These are phyloP conservation scores for Cheilinus undulatus DNA, from an alignment of 2,113 vertebrate genomes.

Conservation along the genomic window DNA sequence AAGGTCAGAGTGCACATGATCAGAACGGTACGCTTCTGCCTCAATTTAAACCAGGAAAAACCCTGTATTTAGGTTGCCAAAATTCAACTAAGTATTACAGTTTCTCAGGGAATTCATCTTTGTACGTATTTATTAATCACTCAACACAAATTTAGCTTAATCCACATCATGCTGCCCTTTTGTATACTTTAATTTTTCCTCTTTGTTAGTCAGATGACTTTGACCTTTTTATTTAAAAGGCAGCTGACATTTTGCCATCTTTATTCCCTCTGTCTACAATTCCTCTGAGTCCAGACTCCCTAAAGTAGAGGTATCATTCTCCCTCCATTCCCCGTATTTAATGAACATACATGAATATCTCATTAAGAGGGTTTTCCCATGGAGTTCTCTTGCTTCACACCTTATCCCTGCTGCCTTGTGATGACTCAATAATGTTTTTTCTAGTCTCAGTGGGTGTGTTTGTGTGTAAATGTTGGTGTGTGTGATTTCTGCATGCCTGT, in stretches of 20 bases:
- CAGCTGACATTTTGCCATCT: too few species aligned
- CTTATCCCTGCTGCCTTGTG: conserved; percentile 35
- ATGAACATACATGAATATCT: conserved; percentile 22
- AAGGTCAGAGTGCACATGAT: too few species aligned
- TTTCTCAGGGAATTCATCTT: background rate
- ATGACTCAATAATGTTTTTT: conserved; percentile 62
- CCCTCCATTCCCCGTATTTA: conserved; percentile 5
- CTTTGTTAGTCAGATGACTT: too few species aligned
- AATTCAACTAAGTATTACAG: background rate
- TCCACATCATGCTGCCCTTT: conserved; percentile 26
- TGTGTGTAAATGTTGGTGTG: conserved; percentile 28
- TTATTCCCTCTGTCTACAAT: too few species aligned
- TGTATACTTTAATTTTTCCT: too few species aligned
- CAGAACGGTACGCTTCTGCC: too few species aligned
- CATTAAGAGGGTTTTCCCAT: conserved; percentile 66
- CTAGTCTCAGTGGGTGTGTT: conserved; percentile 28
- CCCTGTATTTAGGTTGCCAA: too few species aligned
- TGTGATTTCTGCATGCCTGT: conserved; percentile 33
- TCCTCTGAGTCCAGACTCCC: too few species aligned
- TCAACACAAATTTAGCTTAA: conserved; percentile 30
- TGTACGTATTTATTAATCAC: conserved; percentile 29
- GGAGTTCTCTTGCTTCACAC: conserved; percentile 64
- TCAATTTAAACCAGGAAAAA: too few species aligned
- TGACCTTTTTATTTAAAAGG: too few species aligned
- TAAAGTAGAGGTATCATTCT: background rate